Percentiles rank a stretch among this genome's conserved stretches.
Evolutionary conservation across 2,113 vertebrate genomes (phyloP).

Genomic region (Helogale parvula): DNA sequence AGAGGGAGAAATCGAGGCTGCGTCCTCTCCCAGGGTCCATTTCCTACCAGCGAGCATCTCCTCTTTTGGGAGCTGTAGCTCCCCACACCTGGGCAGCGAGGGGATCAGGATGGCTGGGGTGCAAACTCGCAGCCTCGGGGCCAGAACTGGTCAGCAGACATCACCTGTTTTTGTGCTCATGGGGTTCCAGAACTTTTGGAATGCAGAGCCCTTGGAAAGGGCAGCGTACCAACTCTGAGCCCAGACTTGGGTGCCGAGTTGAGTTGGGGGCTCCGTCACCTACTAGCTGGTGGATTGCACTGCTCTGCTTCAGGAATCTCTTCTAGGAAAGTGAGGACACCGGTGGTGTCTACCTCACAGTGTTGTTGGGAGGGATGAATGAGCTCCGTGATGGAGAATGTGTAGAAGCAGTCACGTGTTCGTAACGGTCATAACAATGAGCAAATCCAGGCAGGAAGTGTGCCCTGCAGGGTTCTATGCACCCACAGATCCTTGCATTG

Average conservation of each 20-base stretch:
- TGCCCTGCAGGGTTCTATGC: fast-evolving
- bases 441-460: not conserved
- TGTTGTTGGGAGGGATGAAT: not conserved
- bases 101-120: not conserved
- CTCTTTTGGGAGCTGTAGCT: not conserved
- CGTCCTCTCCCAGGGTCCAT: not conserved
- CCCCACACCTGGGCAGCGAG: not conserved
- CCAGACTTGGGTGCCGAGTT: not conserved
- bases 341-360: not conserved
- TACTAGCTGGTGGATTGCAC: not conserved
- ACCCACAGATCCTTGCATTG: not conserved
- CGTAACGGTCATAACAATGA: not conserved
- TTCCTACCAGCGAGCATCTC: not conserved
- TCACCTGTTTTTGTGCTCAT: not conserved
- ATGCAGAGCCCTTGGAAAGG: not conserved
- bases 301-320: not conserved
- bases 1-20: too few species aligned
- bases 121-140: not conserved
- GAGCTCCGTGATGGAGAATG: not conserved
- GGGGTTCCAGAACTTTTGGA: not conserved
- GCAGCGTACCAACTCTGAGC: not conserved
- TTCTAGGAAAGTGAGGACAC: not conserved
- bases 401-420: not conserved
- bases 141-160: not conserved
- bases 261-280: not conserved